These are phyloP conservation scores for Polydrusus pterygomalis DNA, from an alignment of 2,888 invertebrate genomes.

Conservation along the genomic window DNA sequence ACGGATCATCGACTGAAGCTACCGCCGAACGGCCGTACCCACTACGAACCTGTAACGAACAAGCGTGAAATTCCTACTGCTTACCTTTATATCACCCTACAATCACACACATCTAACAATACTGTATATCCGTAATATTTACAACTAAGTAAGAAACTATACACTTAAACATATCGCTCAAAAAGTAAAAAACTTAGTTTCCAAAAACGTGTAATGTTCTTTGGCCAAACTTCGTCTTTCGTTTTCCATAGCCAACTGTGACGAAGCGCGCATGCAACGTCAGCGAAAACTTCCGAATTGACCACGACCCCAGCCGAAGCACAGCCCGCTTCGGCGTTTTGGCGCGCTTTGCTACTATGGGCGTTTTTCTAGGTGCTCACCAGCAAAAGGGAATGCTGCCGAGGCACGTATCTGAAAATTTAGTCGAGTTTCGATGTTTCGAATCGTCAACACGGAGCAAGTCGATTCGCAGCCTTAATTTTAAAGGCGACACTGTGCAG, in stretches of 20 bases:
- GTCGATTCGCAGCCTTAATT: background rate
- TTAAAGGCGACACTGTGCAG: slow-evolving; percentile 17
- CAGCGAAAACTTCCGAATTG: slow-evolving; percentile 11
- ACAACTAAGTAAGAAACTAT: slow-evolving; percentile 10
- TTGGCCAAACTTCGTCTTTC: slow-evolving; percentile 31
- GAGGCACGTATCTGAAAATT: slow-evolving; percentile 11
- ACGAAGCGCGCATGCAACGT: slow-evolving; percentile 32
- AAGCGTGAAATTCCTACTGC: slow-evolving; percentile 19
- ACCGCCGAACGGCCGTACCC: slow-evolving; percentile 33
- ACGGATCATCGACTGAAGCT: slow-evolving; percentile 13
- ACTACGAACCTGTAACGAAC: slow-evolving; percentile 16
- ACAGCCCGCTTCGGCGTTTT: slow-evolving; percentile 29
- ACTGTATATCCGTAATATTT: slow-evolving; percentile 12
- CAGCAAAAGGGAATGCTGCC: background rate
- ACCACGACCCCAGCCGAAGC: slow-evolving; percentile 6
- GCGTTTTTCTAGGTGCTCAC: slow-evolving; percentile 12
- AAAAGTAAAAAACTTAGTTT: slow-evolving; percentile 9
- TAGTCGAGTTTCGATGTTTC: slow-evolving; percentile 28
- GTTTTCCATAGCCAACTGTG: slow-evolving; percentile 42
- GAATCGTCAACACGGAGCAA: slow-evolving; percentile 16
- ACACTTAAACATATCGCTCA: slow-evolving; percentile 25
- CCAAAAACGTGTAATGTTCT: slow-evolving; percentile 25
- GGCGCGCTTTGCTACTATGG: slow-evolving; percentile 26
- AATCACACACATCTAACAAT: slow-evolving; percentile 32
- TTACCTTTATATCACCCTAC: slow-evolving; percentile 33